Percentiles rank a stretch among this genome's conserved stretches.
These are phyloP conservation scores for Taphrorychus bicolor DNA, from an alignment of 2,888 invertebrate species.

Conservation along the genomic window DNA sequence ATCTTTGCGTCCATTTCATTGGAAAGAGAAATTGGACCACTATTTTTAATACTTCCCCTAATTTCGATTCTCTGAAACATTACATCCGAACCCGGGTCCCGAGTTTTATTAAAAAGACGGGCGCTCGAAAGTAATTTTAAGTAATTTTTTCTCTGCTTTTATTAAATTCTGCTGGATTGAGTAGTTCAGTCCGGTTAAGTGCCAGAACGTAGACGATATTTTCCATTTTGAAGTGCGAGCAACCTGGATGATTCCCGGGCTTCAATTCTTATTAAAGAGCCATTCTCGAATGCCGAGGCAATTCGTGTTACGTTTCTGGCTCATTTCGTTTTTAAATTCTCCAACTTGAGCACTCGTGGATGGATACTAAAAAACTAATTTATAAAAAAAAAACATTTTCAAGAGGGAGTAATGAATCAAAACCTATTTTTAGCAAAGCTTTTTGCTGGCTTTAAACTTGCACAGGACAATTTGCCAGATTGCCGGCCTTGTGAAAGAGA, in stretches of 20 bases:
- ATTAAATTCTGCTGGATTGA: conserved; percentile 2
- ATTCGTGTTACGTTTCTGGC: too few species aligned
- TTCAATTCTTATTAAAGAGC: background rate
- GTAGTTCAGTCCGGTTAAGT: background rate
- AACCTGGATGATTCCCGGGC: background rate
- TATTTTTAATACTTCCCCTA: background rate
- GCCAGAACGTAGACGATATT: background rate
- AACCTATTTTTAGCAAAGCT: too few species aligned
- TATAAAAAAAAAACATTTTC: too few species aligned
- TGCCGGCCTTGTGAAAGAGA: too few species aligned
- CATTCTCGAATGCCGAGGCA: too few species aligned
- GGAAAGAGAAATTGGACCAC: background rate
- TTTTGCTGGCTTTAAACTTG: too few species aligned
- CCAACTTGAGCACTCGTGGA: too few species aligned
- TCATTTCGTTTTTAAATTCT: too few species aligned
- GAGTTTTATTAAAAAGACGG: background rate
- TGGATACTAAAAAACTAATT: too few species aligned
- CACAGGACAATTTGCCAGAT: too few species aligned
- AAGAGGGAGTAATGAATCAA: too few species aligned
- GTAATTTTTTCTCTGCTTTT: background rate
- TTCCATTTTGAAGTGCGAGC: too few species aligned
- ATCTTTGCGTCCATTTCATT: background rate
- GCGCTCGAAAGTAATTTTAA: background rate
- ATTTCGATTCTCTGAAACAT: background rate
- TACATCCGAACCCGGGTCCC: background rate